Evolutionary conservation across 2,888 invertebrate genomes (phyloP), one percentile per base, ranked within the genome.

Genomic region (Anthrax anthrax): DNA sequence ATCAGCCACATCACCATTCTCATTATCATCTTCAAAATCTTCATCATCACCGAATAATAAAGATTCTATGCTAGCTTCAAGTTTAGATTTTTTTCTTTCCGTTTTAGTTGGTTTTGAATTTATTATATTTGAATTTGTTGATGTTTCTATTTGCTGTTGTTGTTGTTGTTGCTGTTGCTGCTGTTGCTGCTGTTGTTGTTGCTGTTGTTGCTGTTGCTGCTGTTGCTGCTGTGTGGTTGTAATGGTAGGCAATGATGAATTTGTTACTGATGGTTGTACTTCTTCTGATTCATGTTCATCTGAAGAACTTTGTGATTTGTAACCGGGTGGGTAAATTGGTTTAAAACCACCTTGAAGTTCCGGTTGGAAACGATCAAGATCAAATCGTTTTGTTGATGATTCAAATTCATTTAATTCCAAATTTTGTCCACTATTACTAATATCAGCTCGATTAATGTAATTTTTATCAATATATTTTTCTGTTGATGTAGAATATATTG

Each of bases 271-370:
- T 36, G 14, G 18, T 54, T 49, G 29, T 47, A 34, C 36, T 32
- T 12, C 9, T 12, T 32, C 29, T 32, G n/a, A 16, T 14, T 5
- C 5, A 9, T 54, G 48, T 17, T 56, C 56, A 10, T 51, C 52
- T 2, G 43, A 29, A 16, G 50, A 47, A 5, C 58, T 58, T 4
- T 57, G 54, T 2, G 56, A 54, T 43, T 56, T 56, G 44, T 67
- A 66, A 23, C 61, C 63, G 0, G 65, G 61, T 29, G 69, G 65
- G 58, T 84, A 84, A 44, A 81, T 78, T 1, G 81, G 81, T 55
- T 77, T 75, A 55, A 81, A 81, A 0, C 81, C 81, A 4, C 81
- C 78, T 53, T 77, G 77, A 17, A 81, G 60, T 55, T 80, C 77
- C 0, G 81, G 81, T 52, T 78, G 78, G 54, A 81, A 81, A 53